phyloP scores from a whole-genome alignment of 1,140 invertebrate genomes.

The Ceratoteleas bidentatus region DNA sequence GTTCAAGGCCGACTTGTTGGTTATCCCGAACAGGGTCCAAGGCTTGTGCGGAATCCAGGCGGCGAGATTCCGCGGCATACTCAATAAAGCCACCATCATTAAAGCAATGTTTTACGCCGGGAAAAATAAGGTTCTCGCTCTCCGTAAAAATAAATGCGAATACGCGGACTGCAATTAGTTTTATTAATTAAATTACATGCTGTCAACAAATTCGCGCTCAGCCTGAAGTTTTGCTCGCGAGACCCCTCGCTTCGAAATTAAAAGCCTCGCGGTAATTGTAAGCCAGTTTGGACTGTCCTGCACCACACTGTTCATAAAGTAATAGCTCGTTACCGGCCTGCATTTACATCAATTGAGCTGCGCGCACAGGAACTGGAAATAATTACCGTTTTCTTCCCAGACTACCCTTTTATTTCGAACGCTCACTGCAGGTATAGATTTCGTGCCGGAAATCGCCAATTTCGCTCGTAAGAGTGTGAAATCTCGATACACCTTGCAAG shows the following conservation, averaged over 20 bases:
- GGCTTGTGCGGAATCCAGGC: slow-evolving; percentile 49
- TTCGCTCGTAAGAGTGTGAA: slow-evolving; percentile 34
- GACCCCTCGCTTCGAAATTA: too few relatives aligned
- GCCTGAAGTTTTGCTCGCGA: too few relatives aligned
- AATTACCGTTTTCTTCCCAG: slow-evolving; percentile 40
- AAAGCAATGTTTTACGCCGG: slow-evolving; percentile 38
- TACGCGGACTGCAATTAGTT: not conserved
- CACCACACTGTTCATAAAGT: slow-evolving; percentile 7
- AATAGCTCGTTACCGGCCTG: slow-evolving; percentile 30
- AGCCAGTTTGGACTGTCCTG: not conserved
- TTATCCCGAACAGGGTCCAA: slow-evolving; percentile 62
- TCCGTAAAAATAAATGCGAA: slow-evolving; percentile 23
- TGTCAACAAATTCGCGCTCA: too few relatives aligned
- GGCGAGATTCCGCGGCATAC: slow-evolving; percentile 45
- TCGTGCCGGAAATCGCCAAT: slow-evolving; percentile 43
- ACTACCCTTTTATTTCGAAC: slow-evolving; percentile 34
- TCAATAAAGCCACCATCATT: slow-evolving; percentile 60
- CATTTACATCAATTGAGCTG: slow-evolving; percentile 15
- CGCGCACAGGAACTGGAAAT: slow-evolving; percentile 29
- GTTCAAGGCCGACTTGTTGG: slow-evolving; percentile 67
- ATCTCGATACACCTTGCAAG: slow-evolving; percentile 45
- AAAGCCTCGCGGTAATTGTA: not conserved
- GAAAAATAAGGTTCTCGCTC: slow-evolving; percentile 22
- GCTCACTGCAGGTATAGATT: slow-evolving; percentile 30
- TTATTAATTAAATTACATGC: too few relatives aligned